Conservation (phyloP, 1,140 invertebrate species). For the Wasmannia auropunctata region DNA sequence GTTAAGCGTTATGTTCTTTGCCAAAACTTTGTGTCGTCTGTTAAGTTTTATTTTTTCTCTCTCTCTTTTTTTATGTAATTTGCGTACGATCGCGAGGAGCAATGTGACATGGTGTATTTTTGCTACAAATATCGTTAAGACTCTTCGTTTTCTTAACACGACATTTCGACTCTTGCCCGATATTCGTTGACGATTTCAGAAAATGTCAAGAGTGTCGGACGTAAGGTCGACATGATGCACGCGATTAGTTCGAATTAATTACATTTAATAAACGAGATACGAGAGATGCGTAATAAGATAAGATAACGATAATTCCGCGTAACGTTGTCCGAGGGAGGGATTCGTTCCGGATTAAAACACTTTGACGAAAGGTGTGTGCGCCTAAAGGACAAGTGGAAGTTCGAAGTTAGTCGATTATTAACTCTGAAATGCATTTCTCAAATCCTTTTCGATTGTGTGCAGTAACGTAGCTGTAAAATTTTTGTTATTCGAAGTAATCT, state of each 20-base stretch:
- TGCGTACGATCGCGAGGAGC: conserved; percentile 65
- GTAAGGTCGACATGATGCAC: conserved; percentile 13
- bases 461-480: conserved; percentile 21
- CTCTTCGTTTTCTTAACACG: conserved; percentile 40
- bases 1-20: conserved; percentile 70
- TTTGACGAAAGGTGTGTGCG: conserved; percentile 24
- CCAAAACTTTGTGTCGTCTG: conserved; percentile 67
- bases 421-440: conserved; percentile 41
- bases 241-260: conserved; percentile 43
- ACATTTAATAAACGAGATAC: conserved; percentile 39
- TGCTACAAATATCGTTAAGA: conserved; percentile 73
- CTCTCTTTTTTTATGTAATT: conserved; percentile 42
- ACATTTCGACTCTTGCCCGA: conserved; percentile 32
- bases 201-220: conserved; percentile 12
- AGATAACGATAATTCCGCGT: neutral
- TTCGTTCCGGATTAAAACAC: conserved; percentile 1
- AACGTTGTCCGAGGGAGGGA: neutral
- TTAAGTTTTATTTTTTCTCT: conserved; percentile 66
- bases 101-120: conserved; percentile 72
- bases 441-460: conserved; percentile 39
- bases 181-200: conserved; percentile 19
- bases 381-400: conserved; percentile 22
- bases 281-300: conserved; percentile 28
- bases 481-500: conserved; percentile 54
- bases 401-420: conserved; percentile 23